Percentiles rank a stretch among this genome's conserved stretches.
These are phyloP conservation scores for Tryphoninae sp. DNA, from an alignment of 2,888 invertebrate genomes.

Conservation along the genomic window DNA sequence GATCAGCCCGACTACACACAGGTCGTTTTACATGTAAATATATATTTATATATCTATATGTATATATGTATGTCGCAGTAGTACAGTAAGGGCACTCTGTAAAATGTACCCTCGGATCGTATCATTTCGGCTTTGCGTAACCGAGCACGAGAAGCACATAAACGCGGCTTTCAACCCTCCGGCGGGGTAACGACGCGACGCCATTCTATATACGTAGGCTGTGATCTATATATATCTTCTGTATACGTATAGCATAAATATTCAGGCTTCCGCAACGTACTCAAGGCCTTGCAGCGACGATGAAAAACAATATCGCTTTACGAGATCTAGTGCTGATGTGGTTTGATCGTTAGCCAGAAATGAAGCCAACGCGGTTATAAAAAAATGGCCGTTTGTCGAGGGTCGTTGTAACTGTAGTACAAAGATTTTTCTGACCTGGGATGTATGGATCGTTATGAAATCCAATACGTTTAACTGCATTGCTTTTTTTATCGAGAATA, in stretches of 20 bases:
- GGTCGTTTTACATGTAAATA: constrained; percentile 53
- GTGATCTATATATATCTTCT: constrained; percentile 4
- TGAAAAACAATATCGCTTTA: constrained; percentile 65
- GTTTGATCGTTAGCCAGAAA: constrained; percentile 15
- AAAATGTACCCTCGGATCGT: constrained; percentile 20
- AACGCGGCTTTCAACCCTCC: constrained; percentile 40
- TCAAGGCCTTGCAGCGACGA: constrained; percentile 56
- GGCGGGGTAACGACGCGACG: constrained; percentile 18
- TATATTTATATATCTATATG: not conserved
- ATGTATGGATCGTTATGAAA: too few relatives aligned
- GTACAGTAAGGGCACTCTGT: constrained; percentile 4
- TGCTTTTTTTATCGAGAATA: too few relatives aligned
- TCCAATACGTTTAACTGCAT: too few relatives aligned
- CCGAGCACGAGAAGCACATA: constrained; percentile 31
- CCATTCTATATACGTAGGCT: constrained; percentile 6
- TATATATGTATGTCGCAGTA: not conserved
- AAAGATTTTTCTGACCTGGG: too few relatives aligned
- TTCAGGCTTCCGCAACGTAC: constrained; percentile 54
- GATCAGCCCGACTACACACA: constrained; percentile 58
- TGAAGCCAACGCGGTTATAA: constrained; percentile 1
- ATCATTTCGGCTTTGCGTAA: constrained; percentile 37
- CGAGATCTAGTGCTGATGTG: constrained; percentile 52
- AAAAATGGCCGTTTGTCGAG: not conserved
- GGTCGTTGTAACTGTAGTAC: not conserved
- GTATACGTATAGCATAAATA: constrained; percentile 61